These are phyloP conservation scores for Saccostrea glomerata DNA, from an alignment of 1,140 invertebrate genomes.

Conservation along the genomic window DNA sequence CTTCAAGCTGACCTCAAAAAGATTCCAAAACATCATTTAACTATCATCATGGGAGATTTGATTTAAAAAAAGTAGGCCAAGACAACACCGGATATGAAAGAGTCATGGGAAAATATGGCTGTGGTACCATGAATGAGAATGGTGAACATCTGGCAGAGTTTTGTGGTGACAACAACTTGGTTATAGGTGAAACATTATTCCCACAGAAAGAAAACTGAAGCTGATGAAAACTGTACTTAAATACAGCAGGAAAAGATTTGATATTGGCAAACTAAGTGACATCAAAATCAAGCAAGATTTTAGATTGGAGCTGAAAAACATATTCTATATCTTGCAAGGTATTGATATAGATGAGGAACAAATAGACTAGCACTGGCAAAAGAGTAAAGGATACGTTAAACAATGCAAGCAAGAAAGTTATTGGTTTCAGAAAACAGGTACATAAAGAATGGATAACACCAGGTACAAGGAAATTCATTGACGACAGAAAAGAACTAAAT, in stretches of 20 bases:
- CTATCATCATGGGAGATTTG: too few relatives aligned
- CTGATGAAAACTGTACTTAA: conserved; percentile 41
- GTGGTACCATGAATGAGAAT: too few relatives aligned
- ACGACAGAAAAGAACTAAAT: too few relatives aligned
- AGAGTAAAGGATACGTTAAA: conserved; percentile 11
- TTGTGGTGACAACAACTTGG: too few relatives aligned
- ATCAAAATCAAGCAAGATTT: neutral
- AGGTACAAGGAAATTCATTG: too few relatives aligned
- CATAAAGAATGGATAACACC: too few relatives aligned
- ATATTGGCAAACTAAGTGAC: conserved; percentile 27
- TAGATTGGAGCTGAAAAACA: neutral
- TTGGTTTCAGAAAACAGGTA: neutral
- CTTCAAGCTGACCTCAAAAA: too few relatives aligned
- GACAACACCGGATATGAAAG: neutral
- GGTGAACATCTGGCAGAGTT: too few relatives aligned
- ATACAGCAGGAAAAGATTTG: conserved; percentile 28
- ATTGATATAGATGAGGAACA: neutral
- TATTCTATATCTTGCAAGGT: too few relatives aligned
- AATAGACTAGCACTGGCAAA: conserved; percentile 39
- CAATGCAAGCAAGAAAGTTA: conserved; percentile 21
- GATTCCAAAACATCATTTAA: too few relatives aligned
- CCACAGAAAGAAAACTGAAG: conserved; percentile 56
- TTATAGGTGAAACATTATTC: conserved; percentile 54
- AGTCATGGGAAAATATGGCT: neutral
- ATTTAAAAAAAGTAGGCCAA: neutral